Evolutionary conservation across 2,113 vertebrate species (phyloP), one percentile per base, ranked within the genome.

Genomic region (human (Homo sapiens)): DNA sequence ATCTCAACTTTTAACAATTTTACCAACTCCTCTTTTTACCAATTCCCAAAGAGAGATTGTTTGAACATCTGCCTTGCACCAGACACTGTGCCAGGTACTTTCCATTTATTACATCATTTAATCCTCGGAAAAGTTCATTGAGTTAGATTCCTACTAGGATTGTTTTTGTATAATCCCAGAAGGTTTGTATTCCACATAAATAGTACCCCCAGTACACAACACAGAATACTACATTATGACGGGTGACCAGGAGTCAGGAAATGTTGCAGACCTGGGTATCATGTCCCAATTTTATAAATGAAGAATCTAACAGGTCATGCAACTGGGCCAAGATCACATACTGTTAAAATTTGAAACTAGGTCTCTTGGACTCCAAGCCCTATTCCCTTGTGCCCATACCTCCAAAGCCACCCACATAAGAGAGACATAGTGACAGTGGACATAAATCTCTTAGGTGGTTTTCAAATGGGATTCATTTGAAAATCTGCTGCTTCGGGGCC

Each of bases 31-130:
- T 86, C 48, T 48, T 50, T 55, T 52, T 12, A 70, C 16, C 35
- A 92, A 55, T 38, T 96, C 25, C 25, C 64, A 88, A 85, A 96
- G 35, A 83, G 10, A 94, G 73, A 88, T 59, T 73, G 86, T 96
- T 89, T 70, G 35, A 96, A 35, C 40, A 43, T 79, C 48, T 50
- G 68, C 40, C 18, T 88, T 76, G 23, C 25, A 55, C 43, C 25
- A 73, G 38, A 52, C 22, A 59, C 32, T 70, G 48, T 78, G 55
- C 20, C 83, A 88, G 8, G 23, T 84, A 85, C 59, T 87, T 92
- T 93, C 25, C 32, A 70, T 80, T 48, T 61, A 89, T 57, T 30
- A 70, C 35, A 27, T 82, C 73, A 94, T 30, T 61, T 85, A 75
- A 68, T 27, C 70, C 57, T 85, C 45, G 48, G 76, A 90, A 82